phyloP scores from a whole-genome alignment of 2,888 invertebrate genomes.

The Drosophila birchii region DNA sequence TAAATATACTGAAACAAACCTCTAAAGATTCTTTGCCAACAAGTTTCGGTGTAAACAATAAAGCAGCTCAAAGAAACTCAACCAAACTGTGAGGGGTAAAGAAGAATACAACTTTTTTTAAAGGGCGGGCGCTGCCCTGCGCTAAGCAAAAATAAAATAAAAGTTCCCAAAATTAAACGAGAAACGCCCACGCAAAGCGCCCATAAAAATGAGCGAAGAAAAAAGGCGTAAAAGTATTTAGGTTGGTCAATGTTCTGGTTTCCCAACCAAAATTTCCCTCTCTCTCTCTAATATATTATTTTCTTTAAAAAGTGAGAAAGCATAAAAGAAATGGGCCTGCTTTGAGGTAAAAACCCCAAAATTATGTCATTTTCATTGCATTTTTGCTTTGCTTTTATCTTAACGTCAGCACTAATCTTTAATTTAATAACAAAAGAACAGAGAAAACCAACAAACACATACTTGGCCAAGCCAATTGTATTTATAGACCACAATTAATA shows the following conservation, averaged over 20 bases:
- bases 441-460: slow-evolving; percentile 11
- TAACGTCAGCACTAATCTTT: slow-evolving; percentile 12
- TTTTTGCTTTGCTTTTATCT: neutral
- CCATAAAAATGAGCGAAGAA: slow-evolving; percentile 45
- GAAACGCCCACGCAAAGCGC: slow-evolving; percentile 55
- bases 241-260: slow-evolving; percentile 34
- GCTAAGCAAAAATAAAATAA: slow-evolving; percentile 23
- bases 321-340: slow-evolving; percentile 23
- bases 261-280: slow-evolving; percentile 2
- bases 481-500: slow-evolving; percentile 52
- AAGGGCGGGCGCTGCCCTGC: slow-evolving; percentile 42
- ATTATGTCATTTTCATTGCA: slow-evolving; percentile 47
- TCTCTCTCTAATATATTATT: slow-evolving; percentile 2
- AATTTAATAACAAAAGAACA: slow-evolving; percentile 27
- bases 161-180: slow-evolving; percentile 43
- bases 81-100: neutral
- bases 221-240: slow-evolving; percentile 34
- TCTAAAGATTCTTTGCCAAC: slow-evolving; percentile 8
- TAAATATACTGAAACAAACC: slow-evolving; percentile 29
- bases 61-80: slow-evolving; percentile 2
- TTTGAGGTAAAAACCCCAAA: slow-evolving; percentile 5
- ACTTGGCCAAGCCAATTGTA: slow-evolving; percentile 13
- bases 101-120: slow-evolving; percentile 17
- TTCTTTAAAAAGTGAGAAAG: slow-evolving; percentile 7
- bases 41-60: slow-evolving; percentile 26